Percentiles rank a stretch among this genome's conserved stretches.
Evolutionary conservation across 1,140 invertebrate species (phyloP).

Genomic region (Nebria ingens): DNA sequence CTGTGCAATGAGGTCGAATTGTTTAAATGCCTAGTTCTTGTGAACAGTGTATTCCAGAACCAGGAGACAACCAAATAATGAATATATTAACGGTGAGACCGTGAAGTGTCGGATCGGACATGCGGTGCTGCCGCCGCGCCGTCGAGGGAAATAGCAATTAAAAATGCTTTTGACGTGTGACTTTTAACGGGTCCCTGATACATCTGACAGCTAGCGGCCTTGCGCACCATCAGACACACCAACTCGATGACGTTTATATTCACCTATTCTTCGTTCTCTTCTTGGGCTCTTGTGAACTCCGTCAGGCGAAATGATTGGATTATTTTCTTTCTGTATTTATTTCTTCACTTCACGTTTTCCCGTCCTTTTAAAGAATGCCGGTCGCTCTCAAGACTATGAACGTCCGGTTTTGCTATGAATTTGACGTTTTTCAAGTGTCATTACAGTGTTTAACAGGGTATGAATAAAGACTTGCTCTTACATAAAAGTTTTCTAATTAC

Average conservation of each 20-base stretch:
- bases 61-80: constrained; percentile 3
- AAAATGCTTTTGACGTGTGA: constrained; percentile 7
- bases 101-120: constrained; percentile 1
- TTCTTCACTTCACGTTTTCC: no score
- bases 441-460: constrained; percentile 4
- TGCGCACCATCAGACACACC: neutral
- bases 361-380: neutral
- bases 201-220: neutral
- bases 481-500: neutral
- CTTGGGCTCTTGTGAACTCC: neutral
- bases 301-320: neutral
- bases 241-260: neutral
- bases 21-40: no score
- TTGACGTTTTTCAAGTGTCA: constrained; percentile 8
- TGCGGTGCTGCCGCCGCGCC: neutral
- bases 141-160: constrained; percentile 5
- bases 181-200: constrained; percentile 3
- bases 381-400: neutral
- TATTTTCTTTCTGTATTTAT: constrained; percentile 2
- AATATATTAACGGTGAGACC: constrained; percentile 7
- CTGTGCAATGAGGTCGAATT: no score
- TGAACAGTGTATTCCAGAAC: constrained; percentile 4
- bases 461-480: neutral
- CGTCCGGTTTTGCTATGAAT: neutral
- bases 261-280: neutral